These are phyloP conservation scores for Neofelis nebulosa DNA, from an alignment of 2,113 vertebrate genomes.

Conservation along the genomic window DNA sequence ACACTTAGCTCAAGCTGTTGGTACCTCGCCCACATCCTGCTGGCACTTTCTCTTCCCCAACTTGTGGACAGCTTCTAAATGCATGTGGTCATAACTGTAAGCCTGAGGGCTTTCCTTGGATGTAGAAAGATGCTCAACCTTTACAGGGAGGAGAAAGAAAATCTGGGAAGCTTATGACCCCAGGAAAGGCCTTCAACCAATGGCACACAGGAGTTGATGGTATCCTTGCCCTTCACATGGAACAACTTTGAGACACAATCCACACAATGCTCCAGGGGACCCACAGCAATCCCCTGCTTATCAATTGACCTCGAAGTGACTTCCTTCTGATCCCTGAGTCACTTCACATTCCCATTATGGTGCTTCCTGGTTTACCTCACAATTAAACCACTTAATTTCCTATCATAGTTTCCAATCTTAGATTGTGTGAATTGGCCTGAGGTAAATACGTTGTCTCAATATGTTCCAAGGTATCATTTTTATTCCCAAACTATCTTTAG, in stretches of 20 bases:
- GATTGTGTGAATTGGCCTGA: background rate
- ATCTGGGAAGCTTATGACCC: background rate
- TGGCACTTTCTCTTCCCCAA: background rate
- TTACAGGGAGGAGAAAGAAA: background rate
- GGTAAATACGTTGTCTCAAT: background rate
- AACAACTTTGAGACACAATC: background rate
- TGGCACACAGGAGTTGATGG: background rate
- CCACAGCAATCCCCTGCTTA: background rate
- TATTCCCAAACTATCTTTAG: background rate
- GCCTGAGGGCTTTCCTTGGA: background rate
- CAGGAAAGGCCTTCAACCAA: background rate
- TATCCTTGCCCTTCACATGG: background rate
- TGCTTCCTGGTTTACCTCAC: background rate
- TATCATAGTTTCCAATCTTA: background rate
- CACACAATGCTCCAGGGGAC: no score
- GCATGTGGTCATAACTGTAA: background rate
- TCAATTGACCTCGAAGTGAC: background rate
- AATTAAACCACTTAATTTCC: background rate
- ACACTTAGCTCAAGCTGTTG: background rate
- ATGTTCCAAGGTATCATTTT: background rate
- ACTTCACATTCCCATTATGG: background rate
- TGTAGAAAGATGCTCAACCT: background rate
- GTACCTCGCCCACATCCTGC: no score
- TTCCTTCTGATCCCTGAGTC: background rate
- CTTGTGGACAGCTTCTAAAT: background rate